Conservation (phyloP, 2,113 vertebrate species). For the Salvator merianae region DNA sequence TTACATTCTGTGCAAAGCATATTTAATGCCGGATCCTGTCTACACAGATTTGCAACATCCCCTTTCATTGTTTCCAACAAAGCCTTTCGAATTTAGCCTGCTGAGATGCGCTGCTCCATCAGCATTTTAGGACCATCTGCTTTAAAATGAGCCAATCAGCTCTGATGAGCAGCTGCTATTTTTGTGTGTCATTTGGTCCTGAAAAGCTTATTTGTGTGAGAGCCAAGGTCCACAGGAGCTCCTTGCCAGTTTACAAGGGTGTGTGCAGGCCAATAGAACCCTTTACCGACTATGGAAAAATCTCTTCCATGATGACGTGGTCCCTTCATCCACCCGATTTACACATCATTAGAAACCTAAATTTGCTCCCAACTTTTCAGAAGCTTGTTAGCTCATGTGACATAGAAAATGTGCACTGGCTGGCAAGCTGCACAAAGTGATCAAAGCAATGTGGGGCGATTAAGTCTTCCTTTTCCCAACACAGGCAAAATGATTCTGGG, state of each 20-base stretch:
- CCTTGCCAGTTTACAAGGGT: slow-evolving; percentile 25
- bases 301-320: slow-evolving; percentile 60
- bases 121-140: slow-evolving; percentile 36
- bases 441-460: neutral
- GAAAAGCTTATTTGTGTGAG: slow-evolving; percentile 17
- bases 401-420: slow-evolving; percentile 1
- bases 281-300: slow-evolving; percentile 48
- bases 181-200: slow-evolving; percentile 39
- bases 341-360: slow-evolving; percentile 65
- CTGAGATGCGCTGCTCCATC: slow-evolving; percentile 21
- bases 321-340: slow-evolving; percentile 65
- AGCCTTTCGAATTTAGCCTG: neutral
- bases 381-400: slow-evolving; percentile 58
- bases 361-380: slow-evolving; percentile 59
- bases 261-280: neutral
- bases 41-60: neutral
- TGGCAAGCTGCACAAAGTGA: slow-evolving; percentile 48
- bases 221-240: slow-evolving; percentile 43
- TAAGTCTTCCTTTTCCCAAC: slow-evolving; percentile 19
- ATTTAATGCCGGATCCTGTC: neutral
- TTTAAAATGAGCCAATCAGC: slow-evolving; percentile 33
- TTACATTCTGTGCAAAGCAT: neutral
- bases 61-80: neutral
- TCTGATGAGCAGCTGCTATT: slow-evolving; percentile 41
- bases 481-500: neutral